phyloP scores from a whole-genome alignment of 2,797 vertebrate species.

The Pipistrellus nathusii region DNA sequence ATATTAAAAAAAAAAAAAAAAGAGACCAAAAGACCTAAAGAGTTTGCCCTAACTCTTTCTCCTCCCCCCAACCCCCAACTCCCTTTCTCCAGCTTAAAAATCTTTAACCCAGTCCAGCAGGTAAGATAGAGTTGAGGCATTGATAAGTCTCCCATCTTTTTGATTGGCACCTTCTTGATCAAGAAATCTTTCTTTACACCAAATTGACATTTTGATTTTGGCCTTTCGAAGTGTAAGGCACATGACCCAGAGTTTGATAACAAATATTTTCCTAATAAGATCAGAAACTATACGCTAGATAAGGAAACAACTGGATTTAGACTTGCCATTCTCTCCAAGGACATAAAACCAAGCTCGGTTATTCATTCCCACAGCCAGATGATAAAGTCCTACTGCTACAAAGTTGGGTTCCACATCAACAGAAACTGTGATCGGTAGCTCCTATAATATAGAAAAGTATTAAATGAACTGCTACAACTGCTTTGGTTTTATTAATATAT shows the following conservation, averaged over 20 bases:
- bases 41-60: neutral
- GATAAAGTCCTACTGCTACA: slow-evolving; percentile 94
- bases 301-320: slow-evolving; percentile 57
- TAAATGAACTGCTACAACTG: neutral
- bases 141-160: neutral
- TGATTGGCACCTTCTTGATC: neutral
- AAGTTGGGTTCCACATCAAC: slow-evolving; percentile 98
- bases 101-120: neutral
- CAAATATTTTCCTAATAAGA: neutral
- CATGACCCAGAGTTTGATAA: neutral
- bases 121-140: neutral
- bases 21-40: neutral
- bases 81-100: neutral
- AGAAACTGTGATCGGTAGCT: slow-evolving; percentile 91
- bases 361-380: slow-evolving; percentile 98
- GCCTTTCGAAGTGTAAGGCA: neutral
- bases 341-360: slow-evolving; percentile 99
- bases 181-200: neutral
- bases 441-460: slow-evolving; percentile 85
- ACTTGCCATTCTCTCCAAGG: slow-evolving; percentile 90
- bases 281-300: neutral
- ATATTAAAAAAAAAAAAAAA: too few relatives aligned
- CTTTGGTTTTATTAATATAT: slow-evolving; percentile 49
- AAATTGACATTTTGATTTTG: neutral
- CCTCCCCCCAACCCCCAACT: neutral